Conservation (phyloP, 37 sponge, comb jelly and placozoan species). For the Petrosia ficiformis region DNA sequence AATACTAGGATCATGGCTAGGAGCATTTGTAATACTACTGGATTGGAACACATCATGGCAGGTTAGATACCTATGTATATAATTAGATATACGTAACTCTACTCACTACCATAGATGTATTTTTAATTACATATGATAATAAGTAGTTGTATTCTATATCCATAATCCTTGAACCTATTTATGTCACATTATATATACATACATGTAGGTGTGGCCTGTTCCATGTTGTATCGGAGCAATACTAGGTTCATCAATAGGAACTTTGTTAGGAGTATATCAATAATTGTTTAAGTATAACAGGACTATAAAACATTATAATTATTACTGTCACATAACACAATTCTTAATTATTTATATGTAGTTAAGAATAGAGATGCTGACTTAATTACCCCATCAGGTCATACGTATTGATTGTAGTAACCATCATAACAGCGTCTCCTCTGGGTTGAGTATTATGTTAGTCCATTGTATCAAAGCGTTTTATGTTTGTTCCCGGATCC, state of each 20-base stretch:
- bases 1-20: conserved; percentile 69
- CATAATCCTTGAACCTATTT: not conserved
- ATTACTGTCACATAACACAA: no score
- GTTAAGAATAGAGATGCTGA: no score
- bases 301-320: no score
- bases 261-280: not conserved
- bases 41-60: conserved; percentile 88
- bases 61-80: conserved; percentile 25
- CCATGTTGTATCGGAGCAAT: conserved; percentile 67
- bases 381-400: no score
- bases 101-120: not conserved
- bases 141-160: not conserved
- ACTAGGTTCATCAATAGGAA: conserved; percentile 21
- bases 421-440: no score
- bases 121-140: not conserved
- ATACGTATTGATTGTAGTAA: no score
- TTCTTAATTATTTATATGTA: no score
- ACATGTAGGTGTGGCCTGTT: conserved; percentile 74
- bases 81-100: not conserved
- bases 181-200: not conserved
- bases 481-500: no score
- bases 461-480: no score
- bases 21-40: conserved; percentile 67
- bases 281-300: no score
- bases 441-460: no score